A percentile compares a stretch with the other conserved stretches of the same genome.
These are phyloP conservation scores for Notechis scutatus DNA, from an alignment of 2,113 vertebrate genomes.

Conservation along the genomic window DNA sequence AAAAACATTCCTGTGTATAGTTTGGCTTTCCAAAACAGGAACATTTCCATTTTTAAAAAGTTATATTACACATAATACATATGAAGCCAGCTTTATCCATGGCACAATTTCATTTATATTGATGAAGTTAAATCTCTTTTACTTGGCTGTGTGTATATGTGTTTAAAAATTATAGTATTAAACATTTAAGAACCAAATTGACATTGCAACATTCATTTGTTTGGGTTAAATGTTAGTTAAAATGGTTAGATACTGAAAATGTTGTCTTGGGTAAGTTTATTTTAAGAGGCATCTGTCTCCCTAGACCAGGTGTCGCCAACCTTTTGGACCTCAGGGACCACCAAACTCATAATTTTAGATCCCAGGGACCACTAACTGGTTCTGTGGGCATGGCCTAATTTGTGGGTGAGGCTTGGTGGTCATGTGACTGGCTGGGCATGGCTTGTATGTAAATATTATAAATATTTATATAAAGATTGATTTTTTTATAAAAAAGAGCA, in stretches of 20 bases:
- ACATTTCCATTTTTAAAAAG: not conserved
- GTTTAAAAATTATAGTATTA: not conserved
- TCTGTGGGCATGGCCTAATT: too few species aligned
- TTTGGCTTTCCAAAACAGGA: not conserved
- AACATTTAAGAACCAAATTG: not conserved
- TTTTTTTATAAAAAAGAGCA: too few species aligned
- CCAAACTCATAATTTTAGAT: too few species aligned
- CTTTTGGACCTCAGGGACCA: too few species aligned
- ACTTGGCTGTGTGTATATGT: not conserved
- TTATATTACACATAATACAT: rapidly evolving
- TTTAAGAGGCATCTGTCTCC: not conserved
- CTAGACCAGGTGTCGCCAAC: not conserved
- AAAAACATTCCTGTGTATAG: constrained; percentile 10
- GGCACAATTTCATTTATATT: not conserved
- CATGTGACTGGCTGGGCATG: too few species aligned
- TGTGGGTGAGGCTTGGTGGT: too few species aligned
- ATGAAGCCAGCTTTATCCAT: not conserved
- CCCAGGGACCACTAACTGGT: too few species aligned
- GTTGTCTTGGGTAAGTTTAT: not conserved
- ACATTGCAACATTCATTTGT: not conserved
- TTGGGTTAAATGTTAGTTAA: not conserved
- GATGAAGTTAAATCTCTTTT: not conserved
- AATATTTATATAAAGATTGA: too few species aligned
- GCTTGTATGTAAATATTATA: too few species aligned
- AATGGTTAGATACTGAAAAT: not conserved